Base-by-base conservation (phyloP, 1,140 invertebrate genomes). In the Atta colombica region DNA sequence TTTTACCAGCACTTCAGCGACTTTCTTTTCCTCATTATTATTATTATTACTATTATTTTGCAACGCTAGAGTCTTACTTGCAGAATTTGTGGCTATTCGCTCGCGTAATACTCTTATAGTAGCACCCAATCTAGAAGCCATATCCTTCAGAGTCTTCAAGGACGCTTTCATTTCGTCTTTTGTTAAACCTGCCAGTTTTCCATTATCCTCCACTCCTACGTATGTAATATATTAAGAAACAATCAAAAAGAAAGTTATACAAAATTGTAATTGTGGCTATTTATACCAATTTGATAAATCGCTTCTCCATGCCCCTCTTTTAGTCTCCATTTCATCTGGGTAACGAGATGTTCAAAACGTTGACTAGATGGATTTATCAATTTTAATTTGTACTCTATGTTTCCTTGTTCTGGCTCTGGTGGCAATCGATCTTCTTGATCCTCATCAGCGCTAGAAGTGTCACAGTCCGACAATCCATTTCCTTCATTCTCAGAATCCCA, bases 341-440 rank as follows among this genome's bases (percentile, higher is more conserved):
- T 98, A 0, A 99, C 98, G 45, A 99, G 95, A 94, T 98, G 98
- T 94, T 99, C 97, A 93, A 99, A 98, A 68, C 98, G 96, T 90
- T 98, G 97, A 94, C 97, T 97, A 12, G 98, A 98, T 1, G 98
- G 97, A 94, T 97, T 98, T 3, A 98, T 97, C 77, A 98, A 95
- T 93, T 99, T 99, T 66, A 99, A 94, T 95, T 99, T 99, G 94
- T 99, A 99, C 94, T 99, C 98, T 49, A 99, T 97, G 95, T 99
- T 99, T 8, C 98, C 98, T 81, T 98, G 96, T 92, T 98, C 97
- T 0, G 98, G 98, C 94, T 99, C 98, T 0, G 98, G 98, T 0
- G 99, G 98, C 49, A 99, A 91, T 61, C 94, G 95, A 7, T 97
- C 97, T 53, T 96, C 95, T 18, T 95, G 94, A 2, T 94, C 94